Evolutionary conservation across 2,888 invertebrate genomes (phyloP), one percentile per base, ranked within the genome.

Genomic region (Agriopis marginaria): DNA sequence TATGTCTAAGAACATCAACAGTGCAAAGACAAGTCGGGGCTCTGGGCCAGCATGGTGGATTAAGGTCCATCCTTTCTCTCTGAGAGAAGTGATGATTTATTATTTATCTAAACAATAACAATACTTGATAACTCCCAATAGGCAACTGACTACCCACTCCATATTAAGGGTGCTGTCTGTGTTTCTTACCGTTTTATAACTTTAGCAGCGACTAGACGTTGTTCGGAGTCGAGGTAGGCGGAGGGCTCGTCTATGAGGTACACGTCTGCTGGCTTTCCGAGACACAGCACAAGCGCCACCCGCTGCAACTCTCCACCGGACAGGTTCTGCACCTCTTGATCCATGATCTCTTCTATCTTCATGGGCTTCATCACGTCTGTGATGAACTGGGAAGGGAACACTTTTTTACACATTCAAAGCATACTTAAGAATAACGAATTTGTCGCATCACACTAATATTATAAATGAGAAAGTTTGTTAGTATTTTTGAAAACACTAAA

Each of bases 261-360:
- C 5, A 99, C 99, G 91, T 99, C 99, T 0, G 99, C 99, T 0
- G 99, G 99, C 90, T 99, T 99, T 59, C 99, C 99, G 23, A 99
- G 95, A 85, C 99, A 99, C 17, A 99, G 95, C 65, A 98, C 97
- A 86, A 99, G 90, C 0, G 99, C 99, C 32, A 99, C 99, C 84
- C 99, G 96, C 92, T 99, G 99, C 95, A 99, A 96, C 94, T 99
- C 99, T 95, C 99, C 99, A 91, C 99, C 99, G 78, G 99, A 99
- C 70, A 99, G 95, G 91, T 99, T 99, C 88, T 99, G 99, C 60
- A 99, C 98, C 91, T 99, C 99, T 88, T 99, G 99, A 89, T 99
- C 99, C 95, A 99, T 98, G 49, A 99, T 98, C 84, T 98, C 98
- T 77, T 99, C 99, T 75, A 99, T 99, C 89, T 98, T 97, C 92